Conservation (phyloP, 1,140 invertebrate species). For the Drosophila nigromelanica region DNA sequence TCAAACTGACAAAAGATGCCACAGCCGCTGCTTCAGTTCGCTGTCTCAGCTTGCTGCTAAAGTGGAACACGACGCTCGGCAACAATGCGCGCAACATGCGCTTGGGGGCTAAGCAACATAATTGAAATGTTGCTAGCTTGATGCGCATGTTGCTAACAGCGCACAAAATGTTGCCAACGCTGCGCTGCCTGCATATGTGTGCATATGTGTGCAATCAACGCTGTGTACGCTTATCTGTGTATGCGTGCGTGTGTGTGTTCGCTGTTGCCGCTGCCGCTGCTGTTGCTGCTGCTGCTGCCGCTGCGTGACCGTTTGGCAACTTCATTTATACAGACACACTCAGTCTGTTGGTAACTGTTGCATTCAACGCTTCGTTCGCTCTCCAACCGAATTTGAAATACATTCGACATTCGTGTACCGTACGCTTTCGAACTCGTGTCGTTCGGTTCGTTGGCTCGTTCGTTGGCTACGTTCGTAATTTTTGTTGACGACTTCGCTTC, state of each 20-base stretch:
- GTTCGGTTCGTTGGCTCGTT: slow-evolving; percentile 30
- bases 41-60: slow-evolving; percentile 9
- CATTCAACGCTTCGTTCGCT: slow-evolving; percentile 79
- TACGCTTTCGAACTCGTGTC: slow-evolving; percentile 5
- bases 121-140: slow-evolving; percentile 66
- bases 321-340: slow-evolving; percentile 69
- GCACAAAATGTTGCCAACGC: slow-evolving; percentile 25
- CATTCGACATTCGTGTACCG: slow-evolving; percentile 6
- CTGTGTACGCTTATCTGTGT: not conserved
- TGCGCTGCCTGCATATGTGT: slow-evolving; percentile 18
- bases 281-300: slow-evolving; percentile 31
- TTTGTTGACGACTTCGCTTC: slow-evolving; percentile 19
- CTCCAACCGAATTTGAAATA: slow-evolving; percentile 36
- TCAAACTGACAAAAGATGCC: slow-evolving; percentile 66
- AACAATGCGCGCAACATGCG: slow-evolving; percentile 39
- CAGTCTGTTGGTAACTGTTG: slow-evolving; percentile 83
- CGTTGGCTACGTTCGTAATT: slow-evolving; percentile 19
- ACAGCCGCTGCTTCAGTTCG: slow-evolving; percentile 7
- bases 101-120: slow-evolving; percentile 11
- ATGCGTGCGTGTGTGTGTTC: slow-evolving; percentile 20
- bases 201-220: slow-evolving; percentile 38
- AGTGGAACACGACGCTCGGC: slow-evolving; percentile 28
- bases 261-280: slow-evolving; percentile 14
- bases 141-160: slow-evolving; percentile 62
- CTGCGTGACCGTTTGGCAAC: slow-evolving; percentile 71